phyloP scores from a whole-genome alignment of 2,113 vertebrate genomes.

The Archocentrus centrarchus region DNA sequence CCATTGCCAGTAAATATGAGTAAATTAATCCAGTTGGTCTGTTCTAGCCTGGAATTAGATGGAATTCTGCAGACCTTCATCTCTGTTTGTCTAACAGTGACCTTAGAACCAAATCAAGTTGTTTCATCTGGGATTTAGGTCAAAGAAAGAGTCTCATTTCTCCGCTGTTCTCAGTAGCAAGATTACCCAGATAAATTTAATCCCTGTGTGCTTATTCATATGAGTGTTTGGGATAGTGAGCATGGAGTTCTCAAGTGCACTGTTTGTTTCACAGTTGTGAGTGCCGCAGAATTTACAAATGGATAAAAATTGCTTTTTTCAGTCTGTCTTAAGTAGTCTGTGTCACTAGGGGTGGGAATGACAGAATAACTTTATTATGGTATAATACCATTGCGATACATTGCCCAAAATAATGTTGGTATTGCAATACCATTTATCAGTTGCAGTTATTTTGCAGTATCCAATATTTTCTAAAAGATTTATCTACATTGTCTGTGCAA shows the following conservation, averaged over 20 bases:
- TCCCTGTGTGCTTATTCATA: not conserved
- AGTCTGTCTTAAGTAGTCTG: not conserved
- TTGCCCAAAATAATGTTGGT: not conserved
- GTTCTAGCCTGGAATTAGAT: not conserved
- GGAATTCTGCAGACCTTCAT: not conserved
- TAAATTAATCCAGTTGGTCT: not conserved
- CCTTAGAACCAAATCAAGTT: conserved; percentile 36
- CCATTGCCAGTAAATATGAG: not conserved
- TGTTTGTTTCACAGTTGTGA: not conserved
- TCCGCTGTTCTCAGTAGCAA: conserved; percentile 34
- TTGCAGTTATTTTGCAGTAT: not conserved
- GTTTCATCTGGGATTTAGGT: conserved; percentile 37
- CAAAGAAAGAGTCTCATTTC: conserved; percentile 12
- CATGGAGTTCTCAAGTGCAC: not conserved
- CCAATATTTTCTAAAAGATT: not conserved
- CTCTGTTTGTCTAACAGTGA: conserved; percentile 11
- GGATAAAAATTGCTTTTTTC: not conserved
- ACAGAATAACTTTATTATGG: not conserved
- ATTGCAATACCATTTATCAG: fast-evolving
- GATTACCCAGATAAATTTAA: conserved; percentile 20
- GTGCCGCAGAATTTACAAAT: not conserved
- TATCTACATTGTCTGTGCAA: not conserved
- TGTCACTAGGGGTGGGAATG: not conserved
- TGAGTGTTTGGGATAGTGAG: not conserved
- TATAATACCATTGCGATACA: not conserved